These are phyloP conservation scores for Tympanuchus pallidicinctus DNA, from an alignment of 2,113 vertebrate genomes.

Conservation along the genomic window DNA sequence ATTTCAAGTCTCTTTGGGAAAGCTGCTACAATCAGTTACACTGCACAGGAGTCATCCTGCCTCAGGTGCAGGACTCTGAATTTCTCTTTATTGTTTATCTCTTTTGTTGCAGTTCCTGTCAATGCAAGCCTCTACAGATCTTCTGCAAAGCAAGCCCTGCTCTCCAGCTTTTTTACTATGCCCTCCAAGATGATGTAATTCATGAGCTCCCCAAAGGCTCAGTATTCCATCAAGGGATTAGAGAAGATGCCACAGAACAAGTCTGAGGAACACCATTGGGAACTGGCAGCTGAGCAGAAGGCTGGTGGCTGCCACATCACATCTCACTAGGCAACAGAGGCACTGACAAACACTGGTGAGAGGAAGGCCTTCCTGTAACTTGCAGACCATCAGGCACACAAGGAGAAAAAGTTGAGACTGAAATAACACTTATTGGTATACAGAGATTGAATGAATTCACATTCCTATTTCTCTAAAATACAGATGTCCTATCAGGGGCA, in stretches of 20 bases:
- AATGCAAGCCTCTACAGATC: background rate
- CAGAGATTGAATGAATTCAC: background rate
- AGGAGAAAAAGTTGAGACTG: background rate
- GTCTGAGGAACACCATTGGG: background rate
- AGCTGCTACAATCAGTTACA: background rate
- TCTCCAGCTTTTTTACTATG: background rate
- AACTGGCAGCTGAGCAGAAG: background rate
- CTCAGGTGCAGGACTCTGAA: background rate
- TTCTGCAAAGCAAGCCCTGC: fast-evolving
- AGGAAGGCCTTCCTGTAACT: background rate
- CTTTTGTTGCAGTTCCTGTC: background rate
- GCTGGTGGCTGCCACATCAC: background rate
- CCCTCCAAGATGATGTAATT: background rate
- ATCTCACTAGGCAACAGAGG: background rate
- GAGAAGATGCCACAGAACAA: background rate
- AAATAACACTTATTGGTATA: background rate
- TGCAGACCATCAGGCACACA: background rate
- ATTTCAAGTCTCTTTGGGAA: background rate
- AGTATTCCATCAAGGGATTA: background rate
- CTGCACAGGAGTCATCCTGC: background rate
- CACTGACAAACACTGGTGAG: background rate
- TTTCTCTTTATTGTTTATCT: background rate
- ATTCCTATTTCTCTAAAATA: background rate
- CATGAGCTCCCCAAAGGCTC: background rate
- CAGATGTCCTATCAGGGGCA: background rate